Base-by-base conservation (phyloP, 2,113 vertebrate species). In the Elaphurus davidianus region DNA sequence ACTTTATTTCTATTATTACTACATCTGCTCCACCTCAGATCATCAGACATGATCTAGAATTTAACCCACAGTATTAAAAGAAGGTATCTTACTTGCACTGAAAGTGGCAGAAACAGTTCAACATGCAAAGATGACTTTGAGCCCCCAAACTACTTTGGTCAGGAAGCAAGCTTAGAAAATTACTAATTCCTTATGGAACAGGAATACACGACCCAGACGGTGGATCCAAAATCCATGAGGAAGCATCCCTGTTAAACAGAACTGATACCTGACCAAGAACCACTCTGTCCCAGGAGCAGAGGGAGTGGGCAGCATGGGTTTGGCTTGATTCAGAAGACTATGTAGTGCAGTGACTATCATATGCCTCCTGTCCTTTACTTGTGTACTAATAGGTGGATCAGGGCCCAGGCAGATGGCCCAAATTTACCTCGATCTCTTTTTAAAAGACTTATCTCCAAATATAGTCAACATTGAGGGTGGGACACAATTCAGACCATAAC, bases 381-480 rank as follows among this genome's bases (percentile, higher is more conserved):
- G 23, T 9, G 1, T 30, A 9, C 28, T 62, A 36, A 23, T 12
- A 45, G 52, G 28, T 57, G 2, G 10, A 59, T 23, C n/a, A 36
- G 3, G 1, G 17, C 4, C 30, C 7, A 45, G 10, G 23, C 0
- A 17, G n/a, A 40, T 30, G n/a, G 64, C 15, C 36, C 25, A 28
- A 33, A 15, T 76, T n/a, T 52, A 45, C 33, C 7, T n/a, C 14
- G 15, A 11, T 76, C 27, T 21, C n/a, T 76, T 62, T 76, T 62
- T 11, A 21, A 62, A 62, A n/a, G 8, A 8, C 43, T n/a, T 28
- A 15, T 28, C 7, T 21, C 47, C 11, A n/a, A 79, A 27, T 78
- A 23, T 1, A 67, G 28, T 45, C 28, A 55, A 79, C 4, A 5
- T 78, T 50, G 30, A 6, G 16, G 3, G 17, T 36, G 9, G 27